Percentiles rank a stretch among this genome's conserved stretches.
Conservation (phyloP, 2,113 vertebrate genomes). For the Paralichthys olivaceus region DNA sequence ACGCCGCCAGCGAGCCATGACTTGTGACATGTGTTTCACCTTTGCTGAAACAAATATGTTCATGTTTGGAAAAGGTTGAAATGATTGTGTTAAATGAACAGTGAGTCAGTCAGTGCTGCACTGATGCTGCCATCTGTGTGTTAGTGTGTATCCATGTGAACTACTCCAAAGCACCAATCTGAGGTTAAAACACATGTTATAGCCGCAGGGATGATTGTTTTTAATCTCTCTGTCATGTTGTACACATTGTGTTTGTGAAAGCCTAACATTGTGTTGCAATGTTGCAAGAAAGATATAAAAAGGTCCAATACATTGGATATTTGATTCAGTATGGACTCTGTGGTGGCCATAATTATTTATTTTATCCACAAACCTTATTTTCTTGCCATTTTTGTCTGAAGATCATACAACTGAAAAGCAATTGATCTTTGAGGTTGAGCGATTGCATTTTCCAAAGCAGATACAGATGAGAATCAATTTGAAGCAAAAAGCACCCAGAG, state of each 20-base stretch:
- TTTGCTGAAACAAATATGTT: conserved; percentile 3
- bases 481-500: conserved; percentile 56
- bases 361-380: conserved; percentile 21
- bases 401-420: conserved; percentile 46
- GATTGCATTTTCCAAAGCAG: conserved; percentile 70
- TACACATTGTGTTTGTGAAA: too few relatives aligned
- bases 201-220: neutral
- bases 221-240: neutral
- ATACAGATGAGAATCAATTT: conserved; percentile 76
- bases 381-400: conserved; percentile 41
- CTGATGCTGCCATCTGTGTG: neutral
- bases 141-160: neutral
- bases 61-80: neutral
- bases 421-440: conserved; percentile 71
- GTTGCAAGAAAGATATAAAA: too few relatives aligned
- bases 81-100: neutral
- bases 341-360: conserved; percentile 31
- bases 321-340: conserved; percentile 25
- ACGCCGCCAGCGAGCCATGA: neutral
- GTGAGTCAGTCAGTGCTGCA: neutral
- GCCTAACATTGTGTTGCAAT: too few relatives aligned
- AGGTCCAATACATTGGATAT: conserved; percentile 10
- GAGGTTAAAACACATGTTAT: neutral
- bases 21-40: conserved; percentile 6
- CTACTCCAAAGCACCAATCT: neutral